Conservation (phyloP, 30 jellyfish, hydroid and myxozoan genomes). For the Pelagia noctiluca region DNA sequence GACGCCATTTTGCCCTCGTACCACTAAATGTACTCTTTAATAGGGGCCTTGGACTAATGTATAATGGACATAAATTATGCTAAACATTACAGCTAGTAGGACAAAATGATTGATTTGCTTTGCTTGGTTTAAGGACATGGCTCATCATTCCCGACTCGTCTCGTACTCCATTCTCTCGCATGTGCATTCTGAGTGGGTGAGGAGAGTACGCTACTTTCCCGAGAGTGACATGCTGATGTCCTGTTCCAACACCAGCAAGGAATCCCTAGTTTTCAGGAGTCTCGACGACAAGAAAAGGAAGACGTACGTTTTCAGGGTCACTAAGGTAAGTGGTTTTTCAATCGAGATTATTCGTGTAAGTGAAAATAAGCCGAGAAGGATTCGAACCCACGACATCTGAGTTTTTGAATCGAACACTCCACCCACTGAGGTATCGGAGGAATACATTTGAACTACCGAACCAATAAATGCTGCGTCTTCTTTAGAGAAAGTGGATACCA, state of each 20-base stretch:
- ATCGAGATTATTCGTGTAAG: too few species aligned
- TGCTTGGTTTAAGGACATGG: slow-evolving; percentile 40
- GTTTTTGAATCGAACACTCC: too few species aligned
- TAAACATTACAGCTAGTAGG: neutral
- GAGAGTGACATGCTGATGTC: slow-evolving; percentile 74
- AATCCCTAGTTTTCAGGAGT: slow-evolving; percentile 64
- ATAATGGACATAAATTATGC: too few species aligned
- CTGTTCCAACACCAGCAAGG: slow-evolving; percentile 74
- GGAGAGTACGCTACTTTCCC: slow-evolving; percentile 62
- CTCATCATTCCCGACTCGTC: slow-evolving; percentile 56
- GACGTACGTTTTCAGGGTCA: slow-evolving; percentile 58
- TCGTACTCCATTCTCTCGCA: slow-evolving; percentile 58
- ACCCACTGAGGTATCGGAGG: too few species aligned
- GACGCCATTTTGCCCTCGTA: too few species aligned
- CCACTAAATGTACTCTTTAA: too few species aligned
- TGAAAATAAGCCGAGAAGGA: too few species aligned
- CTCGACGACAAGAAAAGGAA: slow-evolving; percentile 69
- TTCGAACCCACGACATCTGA: too few species aligned
- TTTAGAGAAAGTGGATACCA: too few species aligned
- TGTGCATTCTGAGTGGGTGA: slow-evolving; percentile 80
- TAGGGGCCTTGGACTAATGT: too few species aligned
- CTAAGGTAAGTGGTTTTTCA: slow-evolving; percentile 66
- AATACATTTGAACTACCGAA: neutral
- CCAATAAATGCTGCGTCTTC: neutral
- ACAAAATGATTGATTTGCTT: neutral